Base-by-base conservation (phyloP, 2,113 vertebrate genomes). In the Chaenocephalus aceratus region DNA sequence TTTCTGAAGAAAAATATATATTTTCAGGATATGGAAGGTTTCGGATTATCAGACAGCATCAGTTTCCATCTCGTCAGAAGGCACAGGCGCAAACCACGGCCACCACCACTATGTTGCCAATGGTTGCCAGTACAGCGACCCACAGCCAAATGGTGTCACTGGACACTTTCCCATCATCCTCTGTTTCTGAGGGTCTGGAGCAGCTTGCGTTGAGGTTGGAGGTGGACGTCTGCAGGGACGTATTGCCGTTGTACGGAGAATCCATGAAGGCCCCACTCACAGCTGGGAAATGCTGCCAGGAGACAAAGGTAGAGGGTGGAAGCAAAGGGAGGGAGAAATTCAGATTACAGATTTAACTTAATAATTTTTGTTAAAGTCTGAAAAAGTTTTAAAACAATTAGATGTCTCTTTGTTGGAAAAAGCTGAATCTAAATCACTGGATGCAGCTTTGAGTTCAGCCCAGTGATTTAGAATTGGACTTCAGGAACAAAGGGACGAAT, bases 71-170 rank as follows among this genome's bases (percentile, higher is more conserved):
- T 66, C n/a, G 59, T 93, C 94, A 96, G 92, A 96, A 96, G 89
- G 95, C 93, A 90, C 95, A 95, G 84, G 91, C 95, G 41, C 95
- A 96, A 62, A 96, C 95, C 88, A 96, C 95, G 6, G 94, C 95
- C 87, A 96, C 94, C 83, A 96, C 95, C 84, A 96, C 94, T 75
- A 96, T 94, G 90, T 96, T 96, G 78, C 94, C 94, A 18, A 96
- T 94, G 36, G 95, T 96, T 56, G 95, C 95, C 58, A 95, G 92
- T 84, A 96, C 94, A 5, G 95, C 95, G n/a, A 96, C 86, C 95
- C 95, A 96, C 79, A 96, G 84, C 94, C 95, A 96, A 71, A 96
- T 94, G 66, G 92, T 91, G 56, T 95, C 95, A 23, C 93, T 94
- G 89, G 94, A 94, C 82, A 92, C 84, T 83, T 95, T 96, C 30